These are phyloP conservation scores for Pavo muticus DNA, from an alignment of 2,113 vertebrate species.

Conservation along the genomic window DNA sequence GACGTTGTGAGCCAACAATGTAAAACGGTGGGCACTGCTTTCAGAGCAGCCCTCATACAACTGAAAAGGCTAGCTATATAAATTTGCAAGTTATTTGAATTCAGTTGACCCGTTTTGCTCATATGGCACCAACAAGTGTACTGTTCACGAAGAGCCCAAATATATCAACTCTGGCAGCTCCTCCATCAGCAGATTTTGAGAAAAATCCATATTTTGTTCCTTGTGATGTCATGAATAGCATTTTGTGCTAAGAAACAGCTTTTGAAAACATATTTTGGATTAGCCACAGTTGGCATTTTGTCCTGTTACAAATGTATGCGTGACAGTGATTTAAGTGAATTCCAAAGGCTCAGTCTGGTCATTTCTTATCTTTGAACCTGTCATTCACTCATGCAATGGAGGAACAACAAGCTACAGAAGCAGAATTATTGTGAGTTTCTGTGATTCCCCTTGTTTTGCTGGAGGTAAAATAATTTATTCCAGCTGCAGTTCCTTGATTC, in stretches of 20 bases:
- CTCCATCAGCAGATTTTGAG: background rate
- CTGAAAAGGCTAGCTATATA: constrained; percentile 28
- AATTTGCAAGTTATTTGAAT: background rate
- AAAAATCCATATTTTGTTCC: background rate
- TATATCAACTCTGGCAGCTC: background rate
- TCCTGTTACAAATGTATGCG: background rate
- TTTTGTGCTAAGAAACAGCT: background rate
- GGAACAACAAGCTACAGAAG: background rate
- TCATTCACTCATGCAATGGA: background rate
- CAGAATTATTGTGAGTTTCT: fast-evolving
- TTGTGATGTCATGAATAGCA: background rate
- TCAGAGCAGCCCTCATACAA: background rate
- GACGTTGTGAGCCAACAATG: too few species aligned
- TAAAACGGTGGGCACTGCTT: too few species aligned
- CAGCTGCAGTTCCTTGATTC: background rate
- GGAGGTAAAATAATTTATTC: background rate
- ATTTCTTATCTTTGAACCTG: constrained; percentile 18
- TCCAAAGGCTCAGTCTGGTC: constrained; percentile 18
- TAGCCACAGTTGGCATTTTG: background rate
- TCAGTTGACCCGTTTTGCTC: background rate
- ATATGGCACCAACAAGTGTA: background rate
- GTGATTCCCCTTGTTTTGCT: background rate
- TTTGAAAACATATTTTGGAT: constrained; percentile 38
- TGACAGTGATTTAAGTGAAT: constrained; percentile 5
- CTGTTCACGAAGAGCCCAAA: fast-evolving